Percentiles rank a stretch among this genome's conserved stretches.
These are phyloP conservation scores for Phaethornis superciliosus DNA, from an alignment of 2,113 vertebrate genomes.

Conservation along the genomic window DNA sequence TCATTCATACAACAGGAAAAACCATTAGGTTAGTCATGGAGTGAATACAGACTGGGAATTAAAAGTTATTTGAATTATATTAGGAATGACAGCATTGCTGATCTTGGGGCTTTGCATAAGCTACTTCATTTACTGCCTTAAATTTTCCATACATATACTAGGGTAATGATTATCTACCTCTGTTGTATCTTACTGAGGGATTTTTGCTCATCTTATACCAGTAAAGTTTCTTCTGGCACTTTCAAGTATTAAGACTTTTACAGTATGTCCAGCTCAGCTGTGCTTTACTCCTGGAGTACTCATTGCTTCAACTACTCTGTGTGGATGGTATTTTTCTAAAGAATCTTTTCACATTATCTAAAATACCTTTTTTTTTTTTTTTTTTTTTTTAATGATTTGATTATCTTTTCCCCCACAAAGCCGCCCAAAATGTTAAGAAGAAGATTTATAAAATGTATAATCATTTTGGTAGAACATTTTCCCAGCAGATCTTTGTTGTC, in stretches of 20 bases:
- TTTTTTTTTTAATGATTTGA: not conserved
- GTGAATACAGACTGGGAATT: not conserved
- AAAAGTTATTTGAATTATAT: not conserved
- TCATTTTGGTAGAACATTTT: not conserved
- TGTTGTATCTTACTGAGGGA: not conserved
- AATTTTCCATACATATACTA: not conserved
- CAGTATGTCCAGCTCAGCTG: not conserved
- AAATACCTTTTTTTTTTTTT: not conserved
- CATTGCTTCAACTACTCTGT: not conserved
- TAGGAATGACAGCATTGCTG: not conserved
- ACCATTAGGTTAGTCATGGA: not conserved
- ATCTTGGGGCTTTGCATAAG: not conserved
- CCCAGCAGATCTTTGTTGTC: not conserved
- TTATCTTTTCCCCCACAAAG: not conserved
- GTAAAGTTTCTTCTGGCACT: not conserved
- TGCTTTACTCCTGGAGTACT: not conserved
- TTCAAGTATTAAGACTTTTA: not conserved
- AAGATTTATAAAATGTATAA: not conserved
- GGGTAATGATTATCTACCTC: not conserved
- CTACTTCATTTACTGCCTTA: not conserved
- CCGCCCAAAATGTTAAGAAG: not conserved
- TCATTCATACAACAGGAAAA: not conserved
- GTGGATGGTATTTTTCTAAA: not conserved
- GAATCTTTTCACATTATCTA: not conserved
- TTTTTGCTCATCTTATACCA: not conserved